phyloP scores from a whole-genome alignment of 37 sponge, comb jelly and placozoan genomes.

The Haliclona indistincta region DNA sequence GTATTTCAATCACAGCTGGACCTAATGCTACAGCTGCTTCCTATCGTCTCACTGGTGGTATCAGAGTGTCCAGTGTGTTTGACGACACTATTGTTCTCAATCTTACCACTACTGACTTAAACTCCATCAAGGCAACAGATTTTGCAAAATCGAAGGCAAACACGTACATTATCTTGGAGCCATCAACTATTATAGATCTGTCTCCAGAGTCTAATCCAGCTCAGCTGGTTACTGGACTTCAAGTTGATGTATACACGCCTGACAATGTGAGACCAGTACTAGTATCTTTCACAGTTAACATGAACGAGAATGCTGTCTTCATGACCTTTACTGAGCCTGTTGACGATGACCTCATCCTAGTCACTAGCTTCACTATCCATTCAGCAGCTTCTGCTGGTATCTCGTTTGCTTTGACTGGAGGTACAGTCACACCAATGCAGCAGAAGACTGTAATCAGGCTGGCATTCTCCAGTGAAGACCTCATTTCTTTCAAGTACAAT shows the following conservation, averaged over 20 bases:
- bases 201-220: constrained; percentile 60
- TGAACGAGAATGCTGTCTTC: constrained; percentile 56
- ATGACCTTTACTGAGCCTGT: constrained; percentile 83
- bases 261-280: constrained; percentile 62
- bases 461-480: constrained; percentile 59
- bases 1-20: constrained; percentile 32
- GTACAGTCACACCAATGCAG: constrained; percentile 26
- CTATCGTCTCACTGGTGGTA: constrained; percentile 80
- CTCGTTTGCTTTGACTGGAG: constrained; percentile 61
- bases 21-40: not conserved
- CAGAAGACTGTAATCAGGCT: constrained; percentile 49
- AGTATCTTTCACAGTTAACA: constrained; percentile 53
- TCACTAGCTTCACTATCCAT: constrained; percentile 39
- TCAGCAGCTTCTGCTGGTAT: constrained; percentile 31
- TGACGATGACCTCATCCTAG: constrained; percentile 20
- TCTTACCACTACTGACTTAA: constrained; percentile 63
- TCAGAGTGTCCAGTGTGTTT: constrained; percentile 53
- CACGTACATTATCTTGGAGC: constrained; percentile 64
- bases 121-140: constrained; percentile 72
- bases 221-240: constrained; percentile 8
- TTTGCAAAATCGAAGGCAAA: constrained; percentile 56
- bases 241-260: constrained; percentile 31
- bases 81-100: constrained; percentile 39
- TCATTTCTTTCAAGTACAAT: constrained; percentile 42
- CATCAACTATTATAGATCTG: constrained; percentile 66